phyloP scores from a whole-genome alignment of 2,888 invertebrate species.

The Dasypogon diadema region DNA sequence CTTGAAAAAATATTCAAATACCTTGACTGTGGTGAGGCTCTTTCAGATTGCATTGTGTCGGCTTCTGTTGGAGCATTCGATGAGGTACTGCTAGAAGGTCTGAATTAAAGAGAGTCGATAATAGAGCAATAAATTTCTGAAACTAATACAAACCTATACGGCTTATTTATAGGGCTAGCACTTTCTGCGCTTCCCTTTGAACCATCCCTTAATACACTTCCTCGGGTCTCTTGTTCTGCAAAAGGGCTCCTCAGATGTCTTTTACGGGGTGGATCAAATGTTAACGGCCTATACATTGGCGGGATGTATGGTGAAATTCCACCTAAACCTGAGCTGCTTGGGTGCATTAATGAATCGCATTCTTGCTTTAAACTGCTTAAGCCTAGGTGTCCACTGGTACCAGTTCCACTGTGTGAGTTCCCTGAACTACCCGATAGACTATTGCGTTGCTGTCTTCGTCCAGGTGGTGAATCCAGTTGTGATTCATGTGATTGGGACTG shows the following conservation, averaged over 20 bases:
- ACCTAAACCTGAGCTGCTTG: conserved; percentile 64
- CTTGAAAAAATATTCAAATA: conserved; percentile 52
- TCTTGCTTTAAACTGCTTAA: conserved; percentile 67
- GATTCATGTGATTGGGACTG: conserved; percentile 68
- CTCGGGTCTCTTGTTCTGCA: conserved; percentile 70
- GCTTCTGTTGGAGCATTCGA: conserved; percentile 69
- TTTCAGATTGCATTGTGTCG: conserved; percentile 68
- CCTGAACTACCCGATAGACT: conserved; percentile 61
- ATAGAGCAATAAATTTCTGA: background rate
- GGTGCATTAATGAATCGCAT: conserved; percentile 68
- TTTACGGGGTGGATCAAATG: conserved; percentile 71
- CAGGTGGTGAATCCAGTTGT: conserved; percentile 68
- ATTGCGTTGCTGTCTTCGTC: conserved; percentile 67
- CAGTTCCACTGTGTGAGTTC: conserved; percentile 61
- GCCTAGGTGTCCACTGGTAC: conserved; percentile 64
- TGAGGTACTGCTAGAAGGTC: conserved; percentile 68
- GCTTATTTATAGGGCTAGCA: conserved; percentile 69
- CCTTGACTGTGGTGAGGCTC: conserved; percentile 69
- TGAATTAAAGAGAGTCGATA: conserved; percentile 46
- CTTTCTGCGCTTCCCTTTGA: conserved; percentile 69
- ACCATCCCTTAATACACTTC: conserved; percentile 76
- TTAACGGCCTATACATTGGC: conserved; percentile 68
- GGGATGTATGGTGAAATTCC: conserved; percentile 67
- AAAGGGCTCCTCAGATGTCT: conserved; percentile 72
- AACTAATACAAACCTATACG: conserved; percentile 61